Base-by-base conservation (phyloP, 2,797 vertebrate genomes). In the Tapirus indicus region DNA sequence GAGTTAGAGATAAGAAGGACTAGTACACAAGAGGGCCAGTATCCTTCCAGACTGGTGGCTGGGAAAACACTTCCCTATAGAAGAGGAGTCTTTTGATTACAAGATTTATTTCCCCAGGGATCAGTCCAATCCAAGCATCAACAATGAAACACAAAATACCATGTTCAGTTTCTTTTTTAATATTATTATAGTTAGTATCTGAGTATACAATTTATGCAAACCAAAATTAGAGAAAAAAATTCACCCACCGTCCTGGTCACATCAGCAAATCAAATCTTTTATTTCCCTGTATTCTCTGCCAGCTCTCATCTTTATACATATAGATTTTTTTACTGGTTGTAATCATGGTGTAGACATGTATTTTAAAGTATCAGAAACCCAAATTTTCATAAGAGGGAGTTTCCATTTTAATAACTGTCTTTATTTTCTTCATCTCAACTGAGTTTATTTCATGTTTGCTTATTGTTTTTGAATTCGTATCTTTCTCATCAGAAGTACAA, bases 381-480 rank as follows among this genome's bases (percentile, higher is more conserved):
- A 87, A 11, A 21, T 52, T 79, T 90, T 91, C 14, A 0, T 29
- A 75, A 86, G 12, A 88, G 71, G 56, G 87, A 62, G 66, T 17
- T 23, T 58, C 47, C 32, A 25, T 83, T 94, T 86, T 69, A 83
- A 92, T 77, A 93, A 85, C 29, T 25, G 25, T 75, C 35, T 72
- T 92, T 56, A 49, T 85, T 96, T 86, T 58, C 64, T 60, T 85
- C 11, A 85, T 64, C 29, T 49, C 66, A 74, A 72, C 25, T 91
- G 58, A 78, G 69, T 92, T 86, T 82, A 80, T 69, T 97, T 94
- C 32, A 47, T 62, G 49, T n/a, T 79, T 86, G 84, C 27, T 94
- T 54, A 47, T 69, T 64, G 35, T 44, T 89, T 92, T 96, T 58
- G 54, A 87, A 44, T 49, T 79, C 68, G 11, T 56, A n/a, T 84